Conservation (phyloP, 2,888 invertebrate species). For the Dioctria rufipes region DNA sequence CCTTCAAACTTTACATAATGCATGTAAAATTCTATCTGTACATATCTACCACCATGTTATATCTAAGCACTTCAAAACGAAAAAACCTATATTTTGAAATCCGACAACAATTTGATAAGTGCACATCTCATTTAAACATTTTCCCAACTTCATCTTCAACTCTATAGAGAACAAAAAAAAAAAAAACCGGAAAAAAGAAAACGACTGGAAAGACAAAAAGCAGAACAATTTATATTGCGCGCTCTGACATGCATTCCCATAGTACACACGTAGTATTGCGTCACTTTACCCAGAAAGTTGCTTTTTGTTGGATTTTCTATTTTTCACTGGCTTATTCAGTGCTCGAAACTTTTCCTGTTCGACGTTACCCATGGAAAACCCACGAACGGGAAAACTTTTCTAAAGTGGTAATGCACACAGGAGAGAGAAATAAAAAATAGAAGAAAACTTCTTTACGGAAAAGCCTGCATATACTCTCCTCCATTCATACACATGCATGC, state of each 20-base stretch:
- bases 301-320: constrained; percentile 16
- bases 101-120: constrained; percentile 34
- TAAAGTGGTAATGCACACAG: constrained; percentile 32
- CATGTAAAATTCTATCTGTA: too few species aligned
- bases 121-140: constrained; percentile 31
- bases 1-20: too few species aligned
- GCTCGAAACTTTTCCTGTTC: constrained; percentile 23
- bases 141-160: constrained; percentile 23
- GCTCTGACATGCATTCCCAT: constrained; percentile 5
- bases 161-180: not conserved
- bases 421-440: not conserved
- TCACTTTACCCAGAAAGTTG: constrained; percentile 44
- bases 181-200: not conserved
- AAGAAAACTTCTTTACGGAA: constrained; percentile 6
- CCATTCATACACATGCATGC: not conserved
- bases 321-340: constrained; percentile 25
- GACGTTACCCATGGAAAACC: constrained; percentile 30
- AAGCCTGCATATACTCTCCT: not conserved
- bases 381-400: constrained; percentile 33
- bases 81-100: too few species aligned
- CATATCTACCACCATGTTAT: too few species aligned
- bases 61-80: too few species aligned
- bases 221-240: not conserved
- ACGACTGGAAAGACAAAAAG: not conserved
- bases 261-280: constrained; percentile 13